Percentiles rank a stretch among this genome's conserved stretches.
Evolutionary conservation across 2,888 invertebrate genomes (phyloP).

Genomic region (Galerucella pusilla): DNA sequence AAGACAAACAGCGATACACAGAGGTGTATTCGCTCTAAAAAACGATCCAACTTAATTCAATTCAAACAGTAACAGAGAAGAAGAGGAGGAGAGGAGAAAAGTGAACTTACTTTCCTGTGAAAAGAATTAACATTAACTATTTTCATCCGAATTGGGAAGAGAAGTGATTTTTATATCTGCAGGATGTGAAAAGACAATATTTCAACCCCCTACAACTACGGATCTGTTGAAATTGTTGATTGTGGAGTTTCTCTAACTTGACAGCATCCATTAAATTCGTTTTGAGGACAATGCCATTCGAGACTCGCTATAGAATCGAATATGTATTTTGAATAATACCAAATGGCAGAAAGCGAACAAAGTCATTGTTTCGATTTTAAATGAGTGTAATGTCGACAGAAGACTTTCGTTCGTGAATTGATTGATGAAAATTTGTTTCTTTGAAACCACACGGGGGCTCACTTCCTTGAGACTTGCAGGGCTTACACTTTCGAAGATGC

Average conservation of each 20-base stretch:
- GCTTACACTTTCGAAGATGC: no score
- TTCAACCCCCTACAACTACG: background rate
- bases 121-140: no score
- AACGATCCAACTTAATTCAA: no score
- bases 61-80: no score
- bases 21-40: background rate
- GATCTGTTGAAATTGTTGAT: slow-evolving; percentile 20
- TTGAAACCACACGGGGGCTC: background rate
- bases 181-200: background rate
- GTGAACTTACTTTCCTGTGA: no score
- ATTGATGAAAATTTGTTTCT: background rate
- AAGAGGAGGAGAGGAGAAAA: no score
- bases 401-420: background rate
- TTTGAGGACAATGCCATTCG: slow-evolving; percentile 31
- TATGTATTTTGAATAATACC: slow-evolving; percentile 24
- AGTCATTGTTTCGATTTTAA: slow-evolving; percentile 14
- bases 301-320: slow-evolving; percentile 24
- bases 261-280: slow-evolving; percentile 32
- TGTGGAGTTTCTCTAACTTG: slow-evolving; percentile 28
- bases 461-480: background rate
- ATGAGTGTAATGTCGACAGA: slow-evolving; percentile 7
- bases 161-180: no score
- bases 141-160: no score
- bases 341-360: background rate
- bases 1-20: background rate